Evolutionary conservation across 2,113 vertebrate species (phyloP), one percentile per base, ranked within the genome.

Genomic region (Ictidomys tridecemlineatus): DNA sequence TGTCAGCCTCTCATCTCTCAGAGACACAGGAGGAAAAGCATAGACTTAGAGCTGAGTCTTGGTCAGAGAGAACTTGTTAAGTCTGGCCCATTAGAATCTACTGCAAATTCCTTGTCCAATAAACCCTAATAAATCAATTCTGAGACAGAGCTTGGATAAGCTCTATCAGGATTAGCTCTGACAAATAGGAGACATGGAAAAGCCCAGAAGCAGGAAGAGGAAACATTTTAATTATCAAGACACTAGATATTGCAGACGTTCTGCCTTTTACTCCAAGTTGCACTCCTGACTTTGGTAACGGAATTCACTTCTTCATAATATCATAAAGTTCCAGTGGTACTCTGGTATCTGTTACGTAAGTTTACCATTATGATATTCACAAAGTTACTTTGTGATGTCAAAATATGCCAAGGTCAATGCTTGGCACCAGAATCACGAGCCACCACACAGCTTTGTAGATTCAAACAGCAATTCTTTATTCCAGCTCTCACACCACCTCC

Each of bases 101-200:
- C 6, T 17, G 9, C 69, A 95, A 77, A 72, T 78, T 85, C 32
- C 53, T 78, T 89, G 39, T 73, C 45, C 24, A 9, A 0, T 82
- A 73, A 76, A 34, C 74, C 56, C 39, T 51, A 22, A 51, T 51
- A 63, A 78, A 65, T 22, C 85, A 76, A 5, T 84, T 88, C 63
- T 87, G 61, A 70, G 42, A 58, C 45, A 84, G 63, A 86, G 32
- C 20, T 95, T 73, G 13, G 18, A 37, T 65, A 76, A 51, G 8
- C 18, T 85, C 39, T 74, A 13, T 73, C 11, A 76, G 67, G 24
- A 80, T 42, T 88, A 72, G 39, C 51, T 63, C 73, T 87, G 37
- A 87, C 34, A 92, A n/a, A 83, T 45, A 85, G 37, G 11, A 94
- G 83, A 88, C 14, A 18, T 91, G 73, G 61, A 67, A 67, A 95